Evolutionary conservation across 1,140 invertebrate genomes (phyloP), one percentile per base, ranked within the genome.

Genomic region (Seison nebaliae): DNA sequence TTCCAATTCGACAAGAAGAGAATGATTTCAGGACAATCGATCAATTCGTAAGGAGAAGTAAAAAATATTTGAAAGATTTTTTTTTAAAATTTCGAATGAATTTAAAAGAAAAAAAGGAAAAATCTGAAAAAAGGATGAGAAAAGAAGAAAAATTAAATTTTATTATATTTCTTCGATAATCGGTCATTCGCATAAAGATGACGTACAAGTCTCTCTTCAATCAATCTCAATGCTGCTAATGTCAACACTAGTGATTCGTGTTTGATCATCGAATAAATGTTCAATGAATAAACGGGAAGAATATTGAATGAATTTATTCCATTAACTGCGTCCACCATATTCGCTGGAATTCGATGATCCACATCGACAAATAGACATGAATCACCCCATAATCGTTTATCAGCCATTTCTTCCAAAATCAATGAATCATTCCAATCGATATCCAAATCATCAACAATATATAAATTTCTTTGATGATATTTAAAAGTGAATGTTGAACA

Each of bases 341-440:
- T 86, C 44, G 66, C 60, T 11, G 80, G 76, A 64, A 83, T 78
- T 31, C 73, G 63, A 53, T 88, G 79, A 23, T 67, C 65, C 37
- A 70, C 70, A 60, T 94, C 79, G 31, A 93, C 67, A 62, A 94
- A 73, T 0, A 94, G 60, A 19, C 84, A 76, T n/a, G 81, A 84
- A 22, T 79, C 72, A 23, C 84, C 86, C 86, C 86, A 96, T 50
- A 73, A 70, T 48, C 84, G 68, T 35, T 67, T 60, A 45, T 76
- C 70, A 14, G 76, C 68, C 16, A 94, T 55, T 46, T 83, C 69
- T 46, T 70, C 57, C 2, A 96, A 56, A 51, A 69, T 88, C 48
- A 60, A 41, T 17, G 48, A 48, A 32, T 63, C 48, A 88, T 73
- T 29, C 73, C 67, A n/a, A 70, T 67, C 6, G 81, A 93, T 52